Evolutionary conservation across 2,888 invertebrate genomes (phyloP).

Genomic region (Caenorhabditis zanzibari): DNA sequence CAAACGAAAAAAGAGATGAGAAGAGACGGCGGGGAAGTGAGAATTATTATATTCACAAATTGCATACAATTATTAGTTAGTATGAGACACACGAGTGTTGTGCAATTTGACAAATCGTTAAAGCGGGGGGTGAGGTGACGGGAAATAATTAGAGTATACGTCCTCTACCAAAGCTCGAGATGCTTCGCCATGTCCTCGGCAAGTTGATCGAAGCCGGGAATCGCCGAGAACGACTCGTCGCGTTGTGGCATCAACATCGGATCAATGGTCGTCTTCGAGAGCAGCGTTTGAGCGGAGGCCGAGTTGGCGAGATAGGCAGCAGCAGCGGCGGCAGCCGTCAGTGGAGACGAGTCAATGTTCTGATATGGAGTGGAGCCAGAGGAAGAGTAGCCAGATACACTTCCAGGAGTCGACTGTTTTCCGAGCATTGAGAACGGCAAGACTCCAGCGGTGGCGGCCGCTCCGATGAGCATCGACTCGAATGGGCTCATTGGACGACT

Average conservation of each 20-base stretch:
- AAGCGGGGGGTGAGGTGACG: no score
- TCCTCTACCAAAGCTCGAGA: conserved; percentile 70
- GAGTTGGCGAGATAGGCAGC: conserved; percentile 28
- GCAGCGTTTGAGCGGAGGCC: conserved; percentile 11
- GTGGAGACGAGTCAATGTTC: conserved; percentile 39
- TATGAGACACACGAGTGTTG: conserved; percentile 20
- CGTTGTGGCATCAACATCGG: conserved; percentile 19
- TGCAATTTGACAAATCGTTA: conserved; percentile 31
- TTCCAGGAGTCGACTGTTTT: conserved; percentile 51
- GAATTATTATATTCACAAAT: conserved; percentile 61
- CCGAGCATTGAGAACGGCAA: conserved; percentile 48
- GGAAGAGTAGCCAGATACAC: conserved; percentile 46
- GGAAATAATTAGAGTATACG: conserved; percentile 23
- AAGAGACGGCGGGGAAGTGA: not conserved
- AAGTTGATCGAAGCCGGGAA: conserved; percentile 68
- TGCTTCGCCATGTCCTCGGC: conserved; percentile 75
- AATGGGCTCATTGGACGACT: conserved; percentile 60
- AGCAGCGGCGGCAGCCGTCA: conserved; percentile 29
- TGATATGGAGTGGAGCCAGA: conserved; percentile 57
- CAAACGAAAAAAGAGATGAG: conserved; percentile 5
- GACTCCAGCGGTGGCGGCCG: conserved; percentile 38
- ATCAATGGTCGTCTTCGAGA: conserved; percentile 17
- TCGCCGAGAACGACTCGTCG: conserved; percentile 54
- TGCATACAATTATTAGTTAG: conserved; percentile 58
- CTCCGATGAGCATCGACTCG: conserved; percentile 59